These are phyloP conservation scores for Vireo altiloquus DNA, from an alignment of 2,113 vertebrate genomes.

Conservation along the genomic window DNA sequence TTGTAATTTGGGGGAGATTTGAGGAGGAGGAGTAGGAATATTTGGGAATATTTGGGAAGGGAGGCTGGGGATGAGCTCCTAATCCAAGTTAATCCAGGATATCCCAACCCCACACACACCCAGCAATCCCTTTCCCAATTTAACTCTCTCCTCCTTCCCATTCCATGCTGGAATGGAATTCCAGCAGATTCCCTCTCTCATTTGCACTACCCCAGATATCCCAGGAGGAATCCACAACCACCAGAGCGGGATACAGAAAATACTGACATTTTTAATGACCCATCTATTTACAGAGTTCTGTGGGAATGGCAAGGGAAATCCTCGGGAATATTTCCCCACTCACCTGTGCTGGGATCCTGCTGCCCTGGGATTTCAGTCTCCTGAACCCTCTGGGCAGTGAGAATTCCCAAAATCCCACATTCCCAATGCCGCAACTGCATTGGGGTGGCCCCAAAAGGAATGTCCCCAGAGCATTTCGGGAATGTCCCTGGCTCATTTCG, in stretches of 20 bases:
- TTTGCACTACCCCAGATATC: neutral
- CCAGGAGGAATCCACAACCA: neutral
- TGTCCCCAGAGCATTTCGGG: accelerated
- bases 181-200: neutral
- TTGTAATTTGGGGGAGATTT: accelerated
- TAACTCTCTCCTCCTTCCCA: neutral
- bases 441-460: neutral
- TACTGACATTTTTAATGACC: neutral
- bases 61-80: neutral
- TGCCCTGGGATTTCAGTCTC: neutral
- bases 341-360: neutral
- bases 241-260: constrained; percentile 22
- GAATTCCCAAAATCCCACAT: neutral
- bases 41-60: neutral
- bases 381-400: neutral
- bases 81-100: accelerated
- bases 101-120: accelerated
- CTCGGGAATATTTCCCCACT: neutral
- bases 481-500: accelerated
- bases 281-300: neutral
- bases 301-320: neutral
- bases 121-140: neutral
- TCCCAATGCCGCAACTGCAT: accelerated
- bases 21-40: neutral
- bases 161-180: neutral